These are phyloP conservation scores for Dryoscopus gambensis DNA, from an alignment of 2,113 vertebrate genomes.

Conservation along the genomic window DNA sequence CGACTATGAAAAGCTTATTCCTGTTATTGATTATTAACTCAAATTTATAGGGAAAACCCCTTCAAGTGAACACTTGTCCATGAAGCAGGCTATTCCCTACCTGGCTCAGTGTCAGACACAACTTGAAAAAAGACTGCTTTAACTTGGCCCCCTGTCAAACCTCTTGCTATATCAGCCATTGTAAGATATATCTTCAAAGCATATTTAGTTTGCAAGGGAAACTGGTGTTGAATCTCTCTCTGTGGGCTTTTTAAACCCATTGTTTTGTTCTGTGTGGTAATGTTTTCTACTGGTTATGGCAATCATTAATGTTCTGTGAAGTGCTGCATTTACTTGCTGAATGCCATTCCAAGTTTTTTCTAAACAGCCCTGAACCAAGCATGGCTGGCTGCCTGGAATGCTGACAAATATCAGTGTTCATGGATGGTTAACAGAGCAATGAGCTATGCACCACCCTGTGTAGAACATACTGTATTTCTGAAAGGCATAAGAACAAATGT, in stretches of 20 bases:
- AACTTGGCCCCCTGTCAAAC: not conserved
- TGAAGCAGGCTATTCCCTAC: not conserved
- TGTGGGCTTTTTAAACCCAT: not conserved
- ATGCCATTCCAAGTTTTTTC: constrained; percentile 10
- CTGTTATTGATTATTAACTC: not conserved
- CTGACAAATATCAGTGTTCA: not conserved
- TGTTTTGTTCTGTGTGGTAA: not conserved
- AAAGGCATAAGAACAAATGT: not conserved
- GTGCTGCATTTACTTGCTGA: constrained; percentile 24
- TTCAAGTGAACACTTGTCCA: rapidly evolving
- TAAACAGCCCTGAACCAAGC: not conserved
- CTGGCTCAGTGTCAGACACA: not conserved
- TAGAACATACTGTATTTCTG: not conserved
- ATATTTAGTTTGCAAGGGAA: not conserved
- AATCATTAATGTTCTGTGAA: constrained; percentile 39
- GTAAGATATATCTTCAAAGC: not conserved
- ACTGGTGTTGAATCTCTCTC: not conserved
- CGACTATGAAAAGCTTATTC: not conserved
- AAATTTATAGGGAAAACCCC: not conserved
- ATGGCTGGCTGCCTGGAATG: not conserved
- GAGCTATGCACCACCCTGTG: not conserved
- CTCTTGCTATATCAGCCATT: not conserved
- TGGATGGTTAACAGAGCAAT: constrained; percentile 18
- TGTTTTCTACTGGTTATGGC: not conserved
- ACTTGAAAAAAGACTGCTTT: not conserved